Evolutionary conservation across 2,888 invertebrate species (phyloP).

Genomic region (Amphipyra tragopoginis): DNA sequence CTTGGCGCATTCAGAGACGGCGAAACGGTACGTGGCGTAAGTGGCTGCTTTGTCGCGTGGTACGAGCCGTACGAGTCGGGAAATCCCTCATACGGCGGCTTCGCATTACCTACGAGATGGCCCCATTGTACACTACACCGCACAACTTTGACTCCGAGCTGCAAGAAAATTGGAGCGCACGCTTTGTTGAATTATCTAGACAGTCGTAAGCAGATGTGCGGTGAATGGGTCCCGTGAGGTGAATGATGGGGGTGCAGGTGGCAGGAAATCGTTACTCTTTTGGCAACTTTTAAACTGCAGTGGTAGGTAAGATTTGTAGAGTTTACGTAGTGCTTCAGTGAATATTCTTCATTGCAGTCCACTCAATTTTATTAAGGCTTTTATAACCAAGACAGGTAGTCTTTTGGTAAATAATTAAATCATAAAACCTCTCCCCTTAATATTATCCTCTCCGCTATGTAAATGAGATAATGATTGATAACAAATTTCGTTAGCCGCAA

Average conservation of each 20-base stretch:
- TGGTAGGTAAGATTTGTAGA: conserved; percentile 9
- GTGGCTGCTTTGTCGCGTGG: conserved; percentile 76
- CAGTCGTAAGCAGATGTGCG: conserved; percentile 59
- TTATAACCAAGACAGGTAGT: not conserved
- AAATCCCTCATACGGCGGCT: conserved; percentile 71
- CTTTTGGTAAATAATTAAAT: conserved; percentile 27
- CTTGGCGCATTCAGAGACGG: conserved; percentile 76
- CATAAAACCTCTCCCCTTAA: conserved; percentile 35
- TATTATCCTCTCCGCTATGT: conserved; percentile 47
- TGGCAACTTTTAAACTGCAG: conserved; percentile 32
- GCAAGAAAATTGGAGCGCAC: conserved; percentile 59
- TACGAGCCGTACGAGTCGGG: conserved; percentile 62
- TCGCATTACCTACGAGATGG: conserved; percentile 63
- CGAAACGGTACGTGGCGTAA: conserved; percentile 72
- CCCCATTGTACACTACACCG: conserved; percentile 52
- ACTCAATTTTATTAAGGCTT: conserved; percentile 13
- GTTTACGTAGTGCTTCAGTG: not conserved
- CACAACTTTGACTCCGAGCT: conserved; percentile 59
- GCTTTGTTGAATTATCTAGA: conserved; percentile 62
- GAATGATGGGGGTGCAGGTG: conserved; percentile 49
- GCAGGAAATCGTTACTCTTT: conserved; percentile 47
- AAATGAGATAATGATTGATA: conserved; percentile 53
- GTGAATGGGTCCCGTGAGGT: conserved; percentile 46
- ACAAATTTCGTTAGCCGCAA: conserved; percentile 53
- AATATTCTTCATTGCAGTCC: not conserved